Base-by-base conservation (phyloP, 2,888 invertebrate genomes). In the Folsomia candida region DNA sequence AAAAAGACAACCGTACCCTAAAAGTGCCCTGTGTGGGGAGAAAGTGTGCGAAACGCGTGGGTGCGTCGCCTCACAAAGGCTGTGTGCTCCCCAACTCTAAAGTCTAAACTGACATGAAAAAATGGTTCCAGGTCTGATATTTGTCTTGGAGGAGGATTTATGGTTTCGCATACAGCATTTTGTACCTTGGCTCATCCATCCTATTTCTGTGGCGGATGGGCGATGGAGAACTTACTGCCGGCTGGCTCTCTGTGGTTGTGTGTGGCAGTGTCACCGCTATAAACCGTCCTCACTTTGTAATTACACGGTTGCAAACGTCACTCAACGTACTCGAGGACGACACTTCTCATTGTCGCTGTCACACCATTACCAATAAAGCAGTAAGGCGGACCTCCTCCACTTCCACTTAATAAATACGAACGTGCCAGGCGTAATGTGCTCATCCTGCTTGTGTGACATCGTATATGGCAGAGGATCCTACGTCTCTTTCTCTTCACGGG, bases 71-170 rank as follows among this genome's bases (percentile, higher is more conserved):
- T n/a, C n/a, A n/a, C n/a, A n/a, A n/a, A n/a, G n/a, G n/a, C n/a
- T n/a, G n/a, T n/a, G n/a, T 14, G 37, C 37, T 37, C 37, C n/a
- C 37, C 37, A 54, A 54, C 20, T 54, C 54, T 54, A 54, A 68
- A 71, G 68, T 62, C 51, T 54, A 67, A 71, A 60, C 67, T 73
- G 73, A 71, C 71, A 29, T 65, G 68, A 73, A 73, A 73, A 73
- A 69, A 71, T 73, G 67, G 71, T 51, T 67, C 22, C 20, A n/a
- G 22, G 54, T 54, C 58, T 71, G 69, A 70, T 75, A 75, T 72
- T 75, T 75, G 72, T 75, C 71, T 75, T 73, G 58, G 54, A 59
- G 61, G 63, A 73, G 69, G 72, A 73, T 73, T 75, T 75, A 73
- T 75, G 68, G 75, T 71, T 68, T 72, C 70, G 67, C 74, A 67